Evolutionary conservation across 2,797 vertebrate species (phyloP), one percentile per base, ranked within the genome.

Genomic region (Lepus oiostolus): DNA sequence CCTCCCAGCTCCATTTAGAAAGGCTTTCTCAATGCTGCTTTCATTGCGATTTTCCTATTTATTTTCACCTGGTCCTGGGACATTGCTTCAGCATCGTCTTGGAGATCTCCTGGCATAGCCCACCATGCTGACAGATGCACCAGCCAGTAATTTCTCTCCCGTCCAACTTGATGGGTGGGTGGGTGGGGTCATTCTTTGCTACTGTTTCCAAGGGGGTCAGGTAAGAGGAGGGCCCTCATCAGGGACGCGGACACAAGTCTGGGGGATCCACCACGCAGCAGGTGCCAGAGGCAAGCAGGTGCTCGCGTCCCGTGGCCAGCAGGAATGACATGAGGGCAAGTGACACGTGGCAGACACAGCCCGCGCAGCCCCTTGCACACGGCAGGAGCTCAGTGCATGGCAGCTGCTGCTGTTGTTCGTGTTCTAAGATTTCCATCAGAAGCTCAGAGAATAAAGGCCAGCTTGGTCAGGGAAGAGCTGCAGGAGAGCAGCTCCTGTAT

Each of bases 251-350:
- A 95, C 47, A 95, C 96, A 67, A 96, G 92, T 17, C 91, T 85
- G 2, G 98, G 42, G 62, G 96, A 42, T 97, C 98, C 94, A 97
- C 75, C 0, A 97, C 97, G 97, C 98, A 88, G 21, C 98, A 98
- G 7, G 97, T 97, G 97, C 98, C 99, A 85, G 98, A 97, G 16
- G 98, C 98, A 72, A 98, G 98, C 96, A 99, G 91, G 94, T 98
- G 98, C 94, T 99, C 97, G 86, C 99, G 98, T 85, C 97, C 99
- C 99, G 99, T 99, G 88, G 74, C 97, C 98, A 98, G 98, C 72
- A 92, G 28, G 38, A 68, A 1, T 17, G 21, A n/a, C 62, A 0
- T 2, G 26, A 63, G 21, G 74, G n/a, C 42, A 17, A 3, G 62
- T 35, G 60, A 16, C 0, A 3, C 65, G 7, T 28, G 42, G 21